These are phyloP conservation scores for Spheniscus humboldti DNA, from an alignment of 2,797 vertebrate species.

Conservation along the genomic window DNA sequence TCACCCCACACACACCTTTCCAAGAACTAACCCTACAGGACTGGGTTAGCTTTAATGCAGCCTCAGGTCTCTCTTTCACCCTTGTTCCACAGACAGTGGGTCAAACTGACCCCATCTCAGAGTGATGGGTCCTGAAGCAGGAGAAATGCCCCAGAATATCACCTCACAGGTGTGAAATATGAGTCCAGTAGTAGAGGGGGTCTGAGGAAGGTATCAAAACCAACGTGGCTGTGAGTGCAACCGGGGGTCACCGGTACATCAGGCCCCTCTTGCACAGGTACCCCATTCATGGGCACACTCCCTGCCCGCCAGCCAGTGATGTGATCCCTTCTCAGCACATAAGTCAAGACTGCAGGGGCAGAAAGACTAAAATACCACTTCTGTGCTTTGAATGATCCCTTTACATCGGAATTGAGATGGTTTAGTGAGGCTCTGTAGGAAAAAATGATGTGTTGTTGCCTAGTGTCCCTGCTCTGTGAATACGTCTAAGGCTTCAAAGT, in stretches of 20 bases:
- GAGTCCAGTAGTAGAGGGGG: not conserved
- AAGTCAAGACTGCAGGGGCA: not conserved
- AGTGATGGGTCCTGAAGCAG: not conserved
- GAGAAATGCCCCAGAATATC: not conserved
- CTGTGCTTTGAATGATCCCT: not conserved
- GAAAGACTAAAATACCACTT: not conserved
- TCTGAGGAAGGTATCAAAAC: not conserved
- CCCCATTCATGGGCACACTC: not conserved
- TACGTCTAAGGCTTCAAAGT: not conserved
- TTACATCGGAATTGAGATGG: accelerated
- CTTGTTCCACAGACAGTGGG: not conserved
- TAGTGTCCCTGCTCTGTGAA: not conserved
- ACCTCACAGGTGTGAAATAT: not conserved
- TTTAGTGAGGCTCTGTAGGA: not conserved
- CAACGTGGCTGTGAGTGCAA: not conserved
- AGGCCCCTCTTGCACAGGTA: not conserved
- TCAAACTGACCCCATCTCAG: not conserved
- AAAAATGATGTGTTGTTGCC: not conserved
- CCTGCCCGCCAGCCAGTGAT: not conserved
- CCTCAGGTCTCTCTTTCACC: not conserved
- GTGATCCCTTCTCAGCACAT: accelerated
- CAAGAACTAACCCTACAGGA: not conserved
- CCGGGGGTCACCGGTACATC: accelerated
- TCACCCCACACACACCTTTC: not conserved
- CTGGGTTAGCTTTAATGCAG: not conserved